Evolutionary conservation across 2,888 invertebrate species (phyloP).

Genomic region (Trichogramma evanescens): DNA sequence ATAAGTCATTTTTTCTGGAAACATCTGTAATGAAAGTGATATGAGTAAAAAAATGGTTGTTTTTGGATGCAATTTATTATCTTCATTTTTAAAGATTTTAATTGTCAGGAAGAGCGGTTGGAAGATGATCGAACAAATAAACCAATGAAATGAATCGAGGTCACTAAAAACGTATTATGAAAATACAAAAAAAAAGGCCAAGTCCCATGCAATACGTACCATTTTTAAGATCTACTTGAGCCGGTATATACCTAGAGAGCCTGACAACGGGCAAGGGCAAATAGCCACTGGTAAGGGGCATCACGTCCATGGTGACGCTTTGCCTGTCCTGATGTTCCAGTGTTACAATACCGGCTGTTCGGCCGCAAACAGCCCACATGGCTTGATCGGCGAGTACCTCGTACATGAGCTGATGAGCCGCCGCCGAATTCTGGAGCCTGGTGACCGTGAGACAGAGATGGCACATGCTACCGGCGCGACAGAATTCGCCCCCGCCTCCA

Average conservation of each 20-base stretch:
- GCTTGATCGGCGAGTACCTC: slow-evolving; percentile 88
- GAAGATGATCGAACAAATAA: neutral
- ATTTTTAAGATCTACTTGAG: slow-evolving; percentile 49
- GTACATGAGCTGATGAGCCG: slow-evolving; percentile 64
- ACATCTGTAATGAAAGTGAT: slow-evolving; percentile 41
- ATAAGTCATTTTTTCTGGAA: slow-evolving; percentile 46
- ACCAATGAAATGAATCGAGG: neutral
- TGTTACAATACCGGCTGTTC: slow-evolving; percentile 70
- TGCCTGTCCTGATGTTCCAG: slow-evolving; percentile 64
- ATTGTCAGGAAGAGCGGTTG: neutral
- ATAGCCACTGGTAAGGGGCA: slow-evolving; percentile 87
- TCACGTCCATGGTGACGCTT: slow-evolving; percentile 76
- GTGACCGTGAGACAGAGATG: slow-evolving; percentile 70
- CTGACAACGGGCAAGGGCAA: slow-evolving; percentile 82
- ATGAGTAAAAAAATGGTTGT: slow-evolving; percentile 2
- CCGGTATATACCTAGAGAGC: slow-evolving; percentile 83
- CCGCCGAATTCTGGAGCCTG: slow-evolving; percentile 36
- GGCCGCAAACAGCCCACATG: slow-evolving; percentile 88
- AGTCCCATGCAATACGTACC: slow-evolving; percentile 30
- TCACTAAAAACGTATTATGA: neutral
- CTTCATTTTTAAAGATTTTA: no score
- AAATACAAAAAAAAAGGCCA: slow-evolving; percentile 8
- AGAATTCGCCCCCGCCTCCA: slow-evolving; percentile 71
- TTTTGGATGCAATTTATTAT: neutral
- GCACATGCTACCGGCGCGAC: slow-evolving; percentile 82